Evolutionary conservation across 2,888 invertebrate species (phyloP), one percentile per base, ranked within the genome.

Genomic region (Odontomyia ornata): DNA sequence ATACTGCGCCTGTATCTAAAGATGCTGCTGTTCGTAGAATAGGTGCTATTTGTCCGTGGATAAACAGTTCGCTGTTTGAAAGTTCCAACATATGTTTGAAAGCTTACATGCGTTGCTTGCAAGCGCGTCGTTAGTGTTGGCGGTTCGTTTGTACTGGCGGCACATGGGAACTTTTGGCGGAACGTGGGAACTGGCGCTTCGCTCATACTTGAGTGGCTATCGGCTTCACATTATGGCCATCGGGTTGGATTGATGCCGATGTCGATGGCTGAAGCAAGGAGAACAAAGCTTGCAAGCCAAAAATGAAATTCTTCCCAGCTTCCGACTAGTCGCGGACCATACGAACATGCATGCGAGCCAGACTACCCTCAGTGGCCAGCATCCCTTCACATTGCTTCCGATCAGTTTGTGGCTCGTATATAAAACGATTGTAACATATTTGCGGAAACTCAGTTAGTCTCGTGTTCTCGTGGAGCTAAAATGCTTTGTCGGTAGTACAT

Each of bases 381-480:
- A 67, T 67, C 67, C 67, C 67, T 36, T 67, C 43, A 67, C 27
- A 30, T 69, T 69, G 47, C 47, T 69, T 57, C 72, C 72, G 30
- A 72, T 72, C 57, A 23, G 28, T 36, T 56, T 28, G 56, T 52
- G 57, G 18, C 21, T 64, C 75, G 62, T 25, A 60, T 78, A 78
- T 78, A 78, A 77, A 78, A 75, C 62, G 75, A 67, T 77, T 72
- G 78, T 78, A 62, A 18, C 78, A 71, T 69, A 56, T 77, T 77
- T 47, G 46, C 52, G 71, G 56, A 77, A 77, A 56, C 75, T 78
- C 69, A 78, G 78, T 78, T 69, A 25, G 67, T 78, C 77, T 78
- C 77, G 76, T 69, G 77, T 73, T 76, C 64, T 77, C 60, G 75
- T 47, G 23, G 18, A 75, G 76, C 28, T 76, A 62, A 43, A 43